Evolutionary conservation across 1,140 invertebrate genomes (phyloP), one percentile per base, ranked within the genome.

Genomic region (Rhyzopertha dominica): DNA sequence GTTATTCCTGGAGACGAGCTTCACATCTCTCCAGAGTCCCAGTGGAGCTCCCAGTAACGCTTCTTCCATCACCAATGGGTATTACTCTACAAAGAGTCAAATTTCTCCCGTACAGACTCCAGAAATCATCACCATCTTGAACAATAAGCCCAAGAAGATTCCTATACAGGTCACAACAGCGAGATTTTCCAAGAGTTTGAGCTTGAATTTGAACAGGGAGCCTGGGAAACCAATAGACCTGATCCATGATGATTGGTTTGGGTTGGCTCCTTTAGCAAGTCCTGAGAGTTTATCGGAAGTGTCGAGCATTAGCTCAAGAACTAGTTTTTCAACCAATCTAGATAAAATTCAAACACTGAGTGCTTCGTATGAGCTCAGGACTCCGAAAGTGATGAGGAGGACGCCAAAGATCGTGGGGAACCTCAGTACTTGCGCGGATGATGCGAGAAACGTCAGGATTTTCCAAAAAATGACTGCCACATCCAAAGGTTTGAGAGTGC

Each of bases 201-300:
- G 55, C 25, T 36, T 62, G 37, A 58, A 47, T 37, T 28, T 62
- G 9, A 41, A 37, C 8, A 43, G 32, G 54, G 54, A 26, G 53
- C 64, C 59, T 1, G 44, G 36, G 36, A 55, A 45, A 16, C 59
- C 65, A 29, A 56, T 75, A 2, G 75, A 78, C 49, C 54, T 76
- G 4, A 67, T 77, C 14, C 73, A 76, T 48, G 77, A 80, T 38
- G 80, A 82, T 53, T 82, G 80, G 74, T 75, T 77, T 29, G 76
- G 77, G 2, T 66, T 82, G 14, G 88, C 88, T 0, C 88, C 89
- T 0, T 61, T 93, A 14, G 89, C 89, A 1, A 87, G 86, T 18
- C 88, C 89, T 1, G 88, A 93, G 64, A 90, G 85, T 1, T 62
- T 90, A 2, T 90, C 86, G 0, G 86, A 90, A 63, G 76, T 85